A percentile compares a stretch with the other conserved stretches of the same genome.
Evolutionary conservation across 1,140 invertebrate species (phyloP).

Genomic region (Pantala flavescens): DNA sequence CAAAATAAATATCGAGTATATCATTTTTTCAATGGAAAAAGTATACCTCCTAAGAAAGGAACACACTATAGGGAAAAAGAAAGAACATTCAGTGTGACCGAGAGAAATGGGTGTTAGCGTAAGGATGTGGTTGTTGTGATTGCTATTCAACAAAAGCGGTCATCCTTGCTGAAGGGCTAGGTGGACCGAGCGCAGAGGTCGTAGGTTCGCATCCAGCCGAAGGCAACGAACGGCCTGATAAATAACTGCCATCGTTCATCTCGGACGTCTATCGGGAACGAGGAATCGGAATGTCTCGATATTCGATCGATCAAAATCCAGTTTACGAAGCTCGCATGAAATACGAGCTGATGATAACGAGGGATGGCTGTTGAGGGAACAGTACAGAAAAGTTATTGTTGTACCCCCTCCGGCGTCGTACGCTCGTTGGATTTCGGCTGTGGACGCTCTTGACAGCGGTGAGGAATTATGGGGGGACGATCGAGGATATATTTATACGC

Average conservation of each 20-base stretch:
- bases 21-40: too few species aligned
- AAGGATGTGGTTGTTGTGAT: too few species aligned
- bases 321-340: background rate
- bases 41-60: too few species aligned
- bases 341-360: conserved; percentile 9
- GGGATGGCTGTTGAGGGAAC: background rate
- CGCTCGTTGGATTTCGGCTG: too few species aligned
- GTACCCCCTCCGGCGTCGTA: too few species aligned
- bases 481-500: too few species aligned
- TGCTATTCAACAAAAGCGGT: too few species aligned
- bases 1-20: too few species aligned
- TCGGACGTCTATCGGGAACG: background rate
- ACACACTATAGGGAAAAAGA: too few species aligned
- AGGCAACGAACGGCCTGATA: background rate
- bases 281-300: background rate
- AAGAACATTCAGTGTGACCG: background rate
- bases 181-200: background rate
- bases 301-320: conserved; percentile 9
- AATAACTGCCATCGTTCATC: background rate
- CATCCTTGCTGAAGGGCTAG: background rate
- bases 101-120: background rate
- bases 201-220: background rate
- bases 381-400: too few species aligned
- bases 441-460: too few species aligned
- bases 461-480: too few species aligned